Base-by-base conservation (phyloP, 1,140 invertebrate species). In the Neotoxoptera formosana region DNA sequence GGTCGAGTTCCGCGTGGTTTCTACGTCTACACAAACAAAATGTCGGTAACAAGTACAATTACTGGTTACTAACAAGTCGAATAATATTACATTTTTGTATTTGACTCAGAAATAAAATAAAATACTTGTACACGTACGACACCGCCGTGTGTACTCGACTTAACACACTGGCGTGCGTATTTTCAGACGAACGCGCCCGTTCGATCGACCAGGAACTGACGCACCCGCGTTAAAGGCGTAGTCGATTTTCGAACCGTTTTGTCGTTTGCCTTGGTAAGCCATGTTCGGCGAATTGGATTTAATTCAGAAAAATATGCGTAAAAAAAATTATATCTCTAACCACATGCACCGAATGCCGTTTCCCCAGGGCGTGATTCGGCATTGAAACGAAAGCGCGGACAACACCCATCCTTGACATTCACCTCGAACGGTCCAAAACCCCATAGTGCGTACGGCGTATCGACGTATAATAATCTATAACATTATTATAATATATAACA, bases 341-440 rank as follows among this genome's bases (percentile, higher is more conserved):
- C n/a, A 76, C 30, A 67, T 6, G 60, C 21, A n/a, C 60, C n/a
- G n/a, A 76, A 53, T 7, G n/a, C 21, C 8, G 8, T 23, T 89
- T 90, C 23, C 51, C 88, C 51, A 90, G 88, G 88, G 88, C 88
- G 88, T 90, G 88, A 60, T 90, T 90, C 36, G 36, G 17, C 53
- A 60, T 90, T 90, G 53, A 41, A 90, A 90, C 89, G 89, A 67
- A 90, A 92, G 45, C 47, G 90, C 60, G 60, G 60, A 83, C 60
- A 83, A 92, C 90, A 51, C 90, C 90, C 56, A 91, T 81, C 67
- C 90, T 92, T 92, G 90, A 51, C 76, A 92, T 92, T 92, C 90
- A 25, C 45, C 90, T 51, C 20, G 76, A 51, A 92, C 25, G 48
- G 45, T 60, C 0, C 21, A 90, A 53, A 56, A 53, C 45, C 48